A percentile compares a stretch with the other conserved stretches of the same genome.
phyloP scores from a whole-genome alignment of 1,140 invertebrate genomes.

The Hyphantria cunea region DNA sequence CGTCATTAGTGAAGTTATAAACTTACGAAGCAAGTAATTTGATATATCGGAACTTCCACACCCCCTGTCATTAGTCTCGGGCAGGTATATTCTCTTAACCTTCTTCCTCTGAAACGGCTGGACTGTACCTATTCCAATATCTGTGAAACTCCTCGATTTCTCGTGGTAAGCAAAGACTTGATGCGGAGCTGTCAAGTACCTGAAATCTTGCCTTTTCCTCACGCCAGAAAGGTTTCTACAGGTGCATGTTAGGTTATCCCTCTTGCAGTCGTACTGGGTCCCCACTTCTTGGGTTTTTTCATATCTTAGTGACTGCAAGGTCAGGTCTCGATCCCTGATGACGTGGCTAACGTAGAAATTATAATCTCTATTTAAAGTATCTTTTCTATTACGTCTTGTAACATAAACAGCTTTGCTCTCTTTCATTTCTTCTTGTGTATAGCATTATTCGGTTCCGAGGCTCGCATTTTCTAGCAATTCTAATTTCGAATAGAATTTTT shows the following conservation, averaged over 20 bases:
- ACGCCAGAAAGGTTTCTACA: conserved; percentile 37
- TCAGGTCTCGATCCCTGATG: neutral
- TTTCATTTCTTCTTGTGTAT: conserved; percentile 72
- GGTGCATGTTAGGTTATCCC: conserved; percentile 45
- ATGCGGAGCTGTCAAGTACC: conserved; percentile 35
- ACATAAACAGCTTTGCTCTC: conserved; percentile 51
- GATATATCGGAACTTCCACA: conserved; percentile 48
- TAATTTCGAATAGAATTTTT: neutral
- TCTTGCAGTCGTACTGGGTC: conserved; percentile 49
- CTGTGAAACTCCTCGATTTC: conserved; percentile 40
- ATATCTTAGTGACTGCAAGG: neutral
- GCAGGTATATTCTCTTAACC: conserved; percentile 53
- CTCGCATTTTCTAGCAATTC: conserved; percentile 30
- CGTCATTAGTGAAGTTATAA: no score
- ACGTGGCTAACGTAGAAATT: conserved; percentile 34
- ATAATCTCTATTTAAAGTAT: conserved; percentile 26
- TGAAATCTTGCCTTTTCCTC: conserved; percentile 34
- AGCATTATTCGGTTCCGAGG: conserved; percentile 47
- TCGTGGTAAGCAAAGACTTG: conserved; percentile 47
- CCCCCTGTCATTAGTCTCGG: conserved; percentile 51
- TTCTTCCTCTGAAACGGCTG: conserved; percentile 46
- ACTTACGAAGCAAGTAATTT: conserved; percentile 42
- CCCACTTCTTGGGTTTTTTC: conserved; percentile 36
- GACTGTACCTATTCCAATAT: conserved; percentile 53
- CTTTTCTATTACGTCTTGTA: conserved; percentile 34